Evolutionary conservation across 2,888 invertebrate species (phyloP).

Genomic region (Drosophila ezoana): DNA sequence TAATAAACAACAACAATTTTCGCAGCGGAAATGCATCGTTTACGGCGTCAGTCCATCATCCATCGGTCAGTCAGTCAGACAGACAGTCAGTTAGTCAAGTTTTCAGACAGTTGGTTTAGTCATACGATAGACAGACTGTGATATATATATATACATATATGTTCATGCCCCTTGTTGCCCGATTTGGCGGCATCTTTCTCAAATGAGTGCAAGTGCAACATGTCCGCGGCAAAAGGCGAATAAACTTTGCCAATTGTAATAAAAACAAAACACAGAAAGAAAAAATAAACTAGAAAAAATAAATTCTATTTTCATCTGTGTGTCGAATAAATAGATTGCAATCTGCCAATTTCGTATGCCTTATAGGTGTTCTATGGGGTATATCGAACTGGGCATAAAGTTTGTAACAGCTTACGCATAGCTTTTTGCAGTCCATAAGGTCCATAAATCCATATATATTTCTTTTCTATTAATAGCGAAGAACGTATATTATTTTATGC

Average conservation of each 20-base stretch:
- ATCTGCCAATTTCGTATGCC: slow-evolving; percentile 29
- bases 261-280: background rate
- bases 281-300: slow-evolving; percentile 1
- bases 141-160: background rate
- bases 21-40: slow-evolving; percentile 75
- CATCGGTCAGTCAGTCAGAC: slow-evolving; percentile 19
- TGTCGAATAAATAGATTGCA: slow-evolving; percentile 43
- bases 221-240: slow-evolving; percentile 66
- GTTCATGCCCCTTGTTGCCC: background rate
- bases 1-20: slow-evolving; percentile 31
- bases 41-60: slow-evolving; percentile 46
- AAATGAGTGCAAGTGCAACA: slow-evolving; percentile 76
- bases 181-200: slow-evolving; percentile 11
- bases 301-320: slow-evolving; percentile 40
- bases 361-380: background rate
- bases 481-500: no score
- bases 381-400: background rate
- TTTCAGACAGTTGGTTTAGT: slow-evolving; percentile 53
- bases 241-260: slow-evolving; percentile 61
- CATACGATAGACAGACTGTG: slow-evolving; percentile 48
- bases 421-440: no score
- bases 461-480: no score
- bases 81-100: background rate
- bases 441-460: no score
- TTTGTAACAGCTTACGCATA: background rate